These are phyloP conservation scores for Coregonus sp. DNA, from an alignment of 2,797 vertebrate species.

Conservation along the genomic window DNA sequence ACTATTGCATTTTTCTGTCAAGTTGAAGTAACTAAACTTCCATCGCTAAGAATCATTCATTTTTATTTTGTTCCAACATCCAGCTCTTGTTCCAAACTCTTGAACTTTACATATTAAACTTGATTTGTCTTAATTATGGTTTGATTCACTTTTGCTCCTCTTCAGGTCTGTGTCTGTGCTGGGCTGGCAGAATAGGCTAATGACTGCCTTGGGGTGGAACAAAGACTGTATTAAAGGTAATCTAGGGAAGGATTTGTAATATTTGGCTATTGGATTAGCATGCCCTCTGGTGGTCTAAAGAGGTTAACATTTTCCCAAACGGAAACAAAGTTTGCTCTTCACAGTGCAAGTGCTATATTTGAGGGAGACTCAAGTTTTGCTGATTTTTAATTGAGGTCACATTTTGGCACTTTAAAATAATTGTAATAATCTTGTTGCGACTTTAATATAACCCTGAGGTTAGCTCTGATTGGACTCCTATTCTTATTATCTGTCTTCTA, in stretches of 20 bases:
- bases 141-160: slow-evolving; percentile 4
- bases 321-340: slow-evolving; percentile 15
- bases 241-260: background rate
- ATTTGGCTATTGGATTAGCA: slow-evolving; percentile 1
- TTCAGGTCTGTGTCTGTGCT: background rate
- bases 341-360: slow-evolving; percentile 27
- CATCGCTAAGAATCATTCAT: background rate
- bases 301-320: background rate
- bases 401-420: background rate
- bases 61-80: background rate
- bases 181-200: background rate
- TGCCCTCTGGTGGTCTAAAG: slow-evolving; percentile 41
- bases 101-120: background rate
- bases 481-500: background rate
- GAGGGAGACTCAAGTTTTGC: background rate
- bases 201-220: background rate
- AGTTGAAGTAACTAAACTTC: background rate
- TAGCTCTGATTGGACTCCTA: background rate
- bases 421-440: background rate
- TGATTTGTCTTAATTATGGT: background rate
- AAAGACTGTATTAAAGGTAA: background rate
- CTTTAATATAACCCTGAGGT: background rate
- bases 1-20: background rate
- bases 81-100: background rate
- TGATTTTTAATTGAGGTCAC: slow-evolving; percentile 33